Base-by-base conservation (phyloP, 2,888 invertebrate genomes). In the Therioaphis trifolii region DNA sequence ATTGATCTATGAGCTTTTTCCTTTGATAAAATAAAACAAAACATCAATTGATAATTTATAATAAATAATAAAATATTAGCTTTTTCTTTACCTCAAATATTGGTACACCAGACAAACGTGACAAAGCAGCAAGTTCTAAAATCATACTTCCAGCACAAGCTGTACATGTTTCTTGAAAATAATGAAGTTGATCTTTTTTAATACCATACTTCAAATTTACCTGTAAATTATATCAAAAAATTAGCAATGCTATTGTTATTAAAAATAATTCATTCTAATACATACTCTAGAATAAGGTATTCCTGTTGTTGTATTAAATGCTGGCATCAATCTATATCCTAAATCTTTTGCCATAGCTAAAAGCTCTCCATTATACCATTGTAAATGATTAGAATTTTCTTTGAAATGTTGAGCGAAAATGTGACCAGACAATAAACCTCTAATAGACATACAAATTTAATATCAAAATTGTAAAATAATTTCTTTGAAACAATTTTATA, bases 81-180 rank as follows among this genome's bases (percentile, higher is more conserved):
- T n/a, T 14, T 35, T 35, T n/a, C n/a, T 35, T 86, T 88, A 91
- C 92, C 89, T 98, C 98, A 89, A 95, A 99, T 72, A 97, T 90
- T 0, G 95, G 93, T 88, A 96, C 95, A 87, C 96, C 98, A 0
- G 97, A 96, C 76, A 99, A 91, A 2, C 98, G 92, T 2, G 97
- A 97, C 11, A 99, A 91, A 0, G 98, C 97, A 0, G 98, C 98
- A 93, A 99, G 96, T 90, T 99, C 99, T 49, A 99, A 90, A 77
- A 99, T 94, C 93, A 99, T 97, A 0, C 98, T 98, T 0, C 99
- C 99, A 1, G 98, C 98, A 89, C 99, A 99, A 0, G 99, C 98
- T 0, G 99, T 99, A 88, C 99, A 99, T 0, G 98, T 98, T 89
- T 98, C 97, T 4, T 94, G 91, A 0, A 94, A 93, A 86, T 93